Percentiles rank a stretch among this genome's conserved stretches.
Evolutionary conservation across 2,797 vertebrate genomes (phyloP).

Genomic region (Holocentrus rufus): DNA sequence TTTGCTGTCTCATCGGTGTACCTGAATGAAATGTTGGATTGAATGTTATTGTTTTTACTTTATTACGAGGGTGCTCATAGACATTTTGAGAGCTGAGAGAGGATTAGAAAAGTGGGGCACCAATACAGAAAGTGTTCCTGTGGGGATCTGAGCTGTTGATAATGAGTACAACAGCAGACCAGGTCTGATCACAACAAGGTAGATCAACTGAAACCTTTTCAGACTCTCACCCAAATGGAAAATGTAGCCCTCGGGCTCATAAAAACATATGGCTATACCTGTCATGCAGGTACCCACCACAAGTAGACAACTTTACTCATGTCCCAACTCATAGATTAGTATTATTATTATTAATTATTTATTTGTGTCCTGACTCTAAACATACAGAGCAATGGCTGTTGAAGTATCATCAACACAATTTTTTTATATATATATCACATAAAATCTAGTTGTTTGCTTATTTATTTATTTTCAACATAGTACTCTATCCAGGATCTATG

Average conservation of each 20-base stretch:
- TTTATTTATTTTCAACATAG: background rate
- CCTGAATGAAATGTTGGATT: constrained; percentile 42
- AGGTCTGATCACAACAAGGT: constrained; percentile 25
- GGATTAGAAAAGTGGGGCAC: constrained; percentile 45
- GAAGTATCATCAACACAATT: background rate
- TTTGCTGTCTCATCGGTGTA: constrained; percentile 40
- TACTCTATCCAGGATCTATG: background rate
- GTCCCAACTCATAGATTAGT: no score
- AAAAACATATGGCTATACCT: no score
- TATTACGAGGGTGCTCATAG: constrained; percentile 4
- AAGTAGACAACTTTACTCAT: no score
- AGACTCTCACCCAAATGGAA: constrained; percentile 14
- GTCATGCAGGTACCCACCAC: no score
- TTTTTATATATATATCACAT: no score
- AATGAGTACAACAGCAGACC: constrained; percentile 33
- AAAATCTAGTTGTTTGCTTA: no score
- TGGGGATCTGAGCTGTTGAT: constrained; percentile 34
- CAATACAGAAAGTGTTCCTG: background rate
- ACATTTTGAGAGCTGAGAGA: constrained; percentile 36
- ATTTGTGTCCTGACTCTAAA: no score
- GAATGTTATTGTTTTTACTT: constrained; percentile 41
- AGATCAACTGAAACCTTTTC: constrained; percentile 8
- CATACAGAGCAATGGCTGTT: background rate
- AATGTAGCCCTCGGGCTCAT: background rate
- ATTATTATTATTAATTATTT: background rate